Evolutionary conservation across 1,140 invertebrate species (phyloP), one percentile per base, ranked within the genome.

Genomic region (Listronotus oregonensis): DNA sequence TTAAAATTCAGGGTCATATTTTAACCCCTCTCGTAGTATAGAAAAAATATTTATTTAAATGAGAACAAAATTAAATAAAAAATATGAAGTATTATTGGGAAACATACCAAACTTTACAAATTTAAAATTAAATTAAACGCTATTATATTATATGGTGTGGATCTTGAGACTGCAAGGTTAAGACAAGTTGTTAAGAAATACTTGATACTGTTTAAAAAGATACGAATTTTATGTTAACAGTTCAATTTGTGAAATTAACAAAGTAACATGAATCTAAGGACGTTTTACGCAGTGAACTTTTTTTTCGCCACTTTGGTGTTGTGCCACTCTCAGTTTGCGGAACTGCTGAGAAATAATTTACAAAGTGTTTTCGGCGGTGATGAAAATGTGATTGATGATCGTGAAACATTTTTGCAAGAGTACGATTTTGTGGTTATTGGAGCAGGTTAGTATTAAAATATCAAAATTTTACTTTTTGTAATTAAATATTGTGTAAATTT

Each of bases 371-470:
- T 71, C 21, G 37, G 42, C 14, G 52, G 17, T n/a, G 42, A 43
- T 42, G 55, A 51, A 17, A 51, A 49, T 34, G 55, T 34, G 21
- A 52, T 66, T 15, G 5, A 11, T 1, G 64, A 69, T 40, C 40
- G 39, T 14, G 39, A 44, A 8, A n/a, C 31, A 10, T 49, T 71
- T 61, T 18, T 32, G 42, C 15, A 63, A 15, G 49, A 63, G 9
- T 75, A 75, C 55, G 73, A 75, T 58, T 75, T 75, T 63, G 44
- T 75, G 3, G 66, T 75, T 12, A 62, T 75, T 79, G 64, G 84
- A 80, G 59, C 57, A 81, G 50, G 64, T 62, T 40, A 14, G 54
- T 42, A 42, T 43, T 37, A 12, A 57, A 42, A 42, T 9, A 42
- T 32, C 40, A 21, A 15, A 15, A 6, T 10, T 15, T 56, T 40